phyloP scores from a whole-genome alignment of 2,888 invertebrate species.

The Cerastoderma edule region DNA sequence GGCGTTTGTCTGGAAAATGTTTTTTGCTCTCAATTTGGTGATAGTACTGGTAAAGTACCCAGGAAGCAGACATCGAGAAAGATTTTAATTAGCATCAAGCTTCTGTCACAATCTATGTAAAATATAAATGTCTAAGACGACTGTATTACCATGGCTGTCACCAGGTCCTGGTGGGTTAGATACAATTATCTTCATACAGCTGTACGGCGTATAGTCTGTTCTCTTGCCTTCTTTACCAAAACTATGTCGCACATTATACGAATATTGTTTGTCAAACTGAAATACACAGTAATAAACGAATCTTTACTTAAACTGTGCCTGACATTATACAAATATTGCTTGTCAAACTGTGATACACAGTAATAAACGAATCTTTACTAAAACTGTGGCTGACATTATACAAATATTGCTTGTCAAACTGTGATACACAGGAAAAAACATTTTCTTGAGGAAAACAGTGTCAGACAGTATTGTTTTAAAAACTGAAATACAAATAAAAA shows the following conservation, averaged over 20 bases:
- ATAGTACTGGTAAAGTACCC: too few species aligned
- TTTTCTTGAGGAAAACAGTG: slow-evolving; percentile 98
- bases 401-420: slow-evolving; percentile 96
- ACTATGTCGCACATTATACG: slow-evolving; percentile 95
- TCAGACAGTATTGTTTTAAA: too few species aligned
- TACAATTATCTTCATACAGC: slow-evolving; percentile 94
- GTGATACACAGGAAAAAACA: slow-evolving; percentile 53
- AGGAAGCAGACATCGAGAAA: too few species aligned
- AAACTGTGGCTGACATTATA: slow-evolving; percentile 97
- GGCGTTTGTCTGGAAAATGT: too few species aligned
- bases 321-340: slow-evolving; percentile 94
- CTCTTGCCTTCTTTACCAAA: slow-evolving; percentile 98
- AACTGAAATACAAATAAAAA: too few species aligned
- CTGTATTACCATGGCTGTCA: slow-evolving; percentile 90
- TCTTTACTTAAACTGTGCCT: slow-evolving; percentile 98
- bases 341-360: slow-evolving; percentile 90
- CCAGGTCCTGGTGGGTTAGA: slow-evolving; percentile 88
- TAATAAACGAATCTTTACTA: slow-evolving; percentile 91
- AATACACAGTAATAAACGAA: slow-evolving; percentile 41
- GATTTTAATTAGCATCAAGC: too few species aligned
- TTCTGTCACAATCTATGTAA: too few species aligned
- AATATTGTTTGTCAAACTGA: slow-evolving; percentile 95
- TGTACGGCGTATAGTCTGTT: slow-evolving; percentile 93
- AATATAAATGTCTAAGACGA: too few species aligned
- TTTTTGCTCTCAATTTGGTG: neutral